Evolutionary conservation across 2,888 invertebrate genomes (phyloP).

Genomic region (Chaetogeoica ovagalla): DNA sequence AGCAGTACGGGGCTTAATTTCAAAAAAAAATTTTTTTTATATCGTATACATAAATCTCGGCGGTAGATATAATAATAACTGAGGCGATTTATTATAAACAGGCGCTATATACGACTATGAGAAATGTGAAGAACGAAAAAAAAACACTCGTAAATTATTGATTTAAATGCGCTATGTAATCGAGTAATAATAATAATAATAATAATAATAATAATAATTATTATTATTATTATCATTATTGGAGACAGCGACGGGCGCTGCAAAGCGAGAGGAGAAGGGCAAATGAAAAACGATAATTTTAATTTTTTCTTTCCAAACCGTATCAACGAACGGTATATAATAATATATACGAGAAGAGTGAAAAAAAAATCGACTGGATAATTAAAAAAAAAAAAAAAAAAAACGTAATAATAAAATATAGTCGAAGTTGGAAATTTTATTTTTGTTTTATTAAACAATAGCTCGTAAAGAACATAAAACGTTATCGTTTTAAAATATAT

Average conservation of each 20-base stretch:
- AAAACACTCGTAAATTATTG: conserved; percentile 22
- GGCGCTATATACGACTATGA: background rate
- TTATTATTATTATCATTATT: conserved; percentile 1
- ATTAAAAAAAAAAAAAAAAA: conserved; percentile 5
- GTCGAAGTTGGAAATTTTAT: background rate
- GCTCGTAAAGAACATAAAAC: background rate
- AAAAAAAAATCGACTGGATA: conserved; percentile 8
- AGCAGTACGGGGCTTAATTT: conserved; percentile 30
- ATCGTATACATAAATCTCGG: conserved; percentile 30
- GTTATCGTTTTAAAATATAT: background rate
- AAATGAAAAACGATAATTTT: background rate
- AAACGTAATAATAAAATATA: background rate
- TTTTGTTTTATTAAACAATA: background rate
- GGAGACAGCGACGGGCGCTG: conserved; percentile 19
- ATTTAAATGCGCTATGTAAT: background rate
- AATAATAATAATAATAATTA: background rate
- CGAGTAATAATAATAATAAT: too few species aligned
- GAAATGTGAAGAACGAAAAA: conserved; percentile 1
- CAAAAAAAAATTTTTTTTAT: conserved; percentile 27
- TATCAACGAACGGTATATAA: too few species aligned
- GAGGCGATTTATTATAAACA: conserved; percentile 17
- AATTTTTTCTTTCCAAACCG: too few species aligned
- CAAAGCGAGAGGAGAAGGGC: too few species aligned
- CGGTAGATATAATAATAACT: background rate
- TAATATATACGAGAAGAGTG: too few species aligned